Evolutionary conservation across 1,140 invertebrate species (phyloP), one percentile per base, ranked within the genome.

Genomic region (Camponotus pennsylvanicus): DNA sequence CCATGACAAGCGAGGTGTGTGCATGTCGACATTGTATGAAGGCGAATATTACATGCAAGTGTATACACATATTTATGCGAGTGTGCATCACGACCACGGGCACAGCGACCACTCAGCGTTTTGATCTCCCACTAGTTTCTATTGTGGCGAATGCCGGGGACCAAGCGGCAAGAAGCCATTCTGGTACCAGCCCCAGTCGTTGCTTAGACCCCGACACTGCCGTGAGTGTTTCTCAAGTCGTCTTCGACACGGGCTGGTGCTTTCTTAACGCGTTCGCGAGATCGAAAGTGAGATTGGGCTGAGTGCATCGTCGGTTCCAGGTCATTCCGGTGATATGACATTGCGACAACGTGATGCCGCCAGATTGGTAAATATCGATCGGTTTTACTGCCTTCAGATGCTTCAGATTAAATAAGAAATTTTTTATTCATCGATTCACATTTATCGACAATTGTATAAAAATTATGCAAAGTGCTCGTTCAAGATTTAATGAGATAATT

Each of bases 41-140:
- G 42, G 42, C 2, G 64, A 69, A 69, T 70, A 55, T 80, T 57
- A 61, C 73, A 69, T 45, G 13, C 55, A 32, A 34, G 55, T 71
- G 34, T 45, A 66, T 77, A 63, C 42, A 52, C 40, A 52, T 87
- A 55, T 77, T 82, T 87, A 57, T 3, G 18, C 18, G 63, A 45
- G 71, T 49, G 70, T 49, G 70, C n/a, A 61, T 11, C 27, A 61
- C 49, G 37, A 27, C 27, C 32, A 8, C 49, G 49, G 13, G 64
- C 55, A 64, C 79, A 86, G 73, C 86, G 83, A 80, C 86, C 88
- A 92, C 85, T 90, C 92, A 92, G 92, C 91, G 92, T 93, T 94
- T 94, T 92, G 90, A 94, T 94, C 93, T 94, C 93, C 93, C 93
- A 94, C 93, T 93, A 90, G 87, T 86, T 89, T 91, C 92, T 93